Percentiles rank a stretch among this genome's conserved stretches.
Evolutionary conservation across 1,140 invertebrate species (phyloP).

Genomic region (Cydia strobilella): DNA sequence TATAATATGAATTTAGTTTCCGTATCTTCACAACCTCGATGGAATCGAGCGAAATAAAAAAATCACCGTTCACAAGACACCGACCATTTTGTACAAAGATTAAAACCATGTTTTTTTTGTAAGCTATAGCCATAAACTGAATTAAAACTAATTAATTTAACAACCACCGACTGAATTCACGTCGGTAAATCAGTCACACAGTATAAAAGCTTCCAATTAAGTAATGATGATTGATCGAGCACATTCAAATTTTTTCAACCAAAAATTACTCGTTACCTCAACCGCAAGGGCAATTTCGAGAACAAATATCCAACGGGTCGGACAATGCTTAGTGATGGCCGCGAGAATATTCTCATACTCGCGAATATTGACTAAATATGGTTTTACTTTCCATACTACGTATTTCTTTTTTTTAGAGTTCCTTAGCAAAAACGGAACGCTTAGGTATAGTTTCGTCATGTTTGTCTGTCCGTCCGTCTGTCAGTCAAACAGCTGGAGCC

Average conservation of each 20-base stretch:
- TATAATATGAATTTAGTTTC: background rate
- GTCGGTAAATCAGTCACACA: conserved; percentile 2
- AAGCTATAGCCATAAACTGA: background rate
- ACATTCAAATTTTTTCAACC: conserved; percentile 25
- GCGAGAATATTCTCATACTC: background rate
- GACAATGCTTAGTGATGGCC: background rate
- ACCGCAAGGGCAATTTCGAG: conserved; percentile 30
- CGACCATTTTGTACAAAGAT: background rate
- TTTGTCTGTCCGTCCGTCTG: no score
- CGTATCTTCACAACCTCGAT: background rate
- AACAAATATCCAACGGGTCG: conserved; percentile 15
- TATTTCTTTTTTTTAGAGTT: no score
- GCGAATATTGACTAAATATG: background rate
- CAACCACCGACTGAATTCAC: background rate
- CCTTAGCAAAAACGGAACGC: no score
- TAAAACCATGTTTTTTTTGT: background rate
- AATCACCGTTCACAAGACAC: background rate
- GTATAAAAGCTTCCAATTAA: conserved; percentile 30
- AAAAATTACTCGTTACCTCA: conserved; percentile 29
- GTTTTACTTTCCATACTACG: no score
- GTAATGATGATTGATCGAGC: conserved; percentile 31
- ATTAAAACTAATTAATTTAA: conserved; percentile 30
- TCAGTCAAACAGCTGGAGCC: no score
- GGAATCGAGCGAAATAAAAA: background rate
- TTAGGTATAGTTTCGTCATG: no score